phyloP scores from a whole-genome alignment of 2,888 invertebrate genomes.

The Ashinkailepas kermadecensis region DNA sequence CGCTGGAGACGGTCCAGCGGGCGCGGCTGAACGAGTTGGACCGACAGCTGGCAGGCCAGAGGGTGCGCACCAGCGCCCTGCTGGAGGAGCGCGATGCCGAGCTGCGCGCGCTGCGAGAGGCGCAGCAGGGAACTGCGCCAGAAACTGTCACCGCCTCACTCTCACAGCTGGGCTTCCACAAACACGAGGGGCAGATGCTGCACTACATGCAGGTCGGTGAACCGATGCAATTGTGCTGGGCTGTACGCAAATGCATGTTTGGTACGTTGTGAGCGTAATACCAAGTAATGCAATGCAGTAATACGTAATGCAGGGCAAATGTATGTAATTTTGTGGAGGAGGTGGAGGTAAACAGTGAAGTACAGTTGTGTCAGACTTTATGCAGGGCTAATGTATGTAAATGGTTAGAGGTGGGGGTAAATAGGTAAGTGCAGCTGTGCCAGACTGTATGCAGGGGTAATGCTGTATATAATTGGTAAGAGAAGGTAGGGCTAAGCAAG shows the following conservation, averaged over 20 bases:
- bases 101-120: conserved; percentile 53
- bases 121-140: conserved; percentile 34
- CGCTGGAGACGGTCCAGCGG: conserved; percentile 48
- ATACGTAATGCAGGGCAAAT: too few species aligned
- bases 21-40: conserved; percentile 54
- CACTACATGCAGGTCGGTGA: conserved; percentile 29
- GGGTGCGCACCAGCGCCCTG: conserved; percentile 66
- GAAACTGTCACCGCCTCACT: conserved; percentile 19
- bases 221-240: conserved; percentile 35
- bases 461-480: too few species aligned
- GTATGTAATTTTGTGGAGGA: too few species aligned
- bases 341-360: too few species aligned
- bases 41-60: conserved; percentile 54
- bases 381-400: too few species aligned
- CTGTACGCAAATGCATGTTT: conserved; percentile 22
- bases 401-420: too few species aligned
- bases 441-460: too few species aligned
- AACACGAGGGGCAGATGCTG: conserved; percentile 29
- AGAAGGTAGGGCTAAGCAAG: too few species aligned
- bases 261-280: too few species aligned
- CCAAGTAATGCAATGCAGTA: too few species aligned
- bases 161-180: conserved; percentile 24
- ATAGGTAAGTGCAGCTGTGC: too few species aligned
- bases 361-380: too few species aligned
- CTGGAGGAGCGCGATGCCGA: conserved; percentile 73